Evolutionary conservation across 2,113 vertebrate genomes (phyloP), one percentile per base, ranked within the genome.

Genomic region (Pomatorhinus ruficollis): DNA sequence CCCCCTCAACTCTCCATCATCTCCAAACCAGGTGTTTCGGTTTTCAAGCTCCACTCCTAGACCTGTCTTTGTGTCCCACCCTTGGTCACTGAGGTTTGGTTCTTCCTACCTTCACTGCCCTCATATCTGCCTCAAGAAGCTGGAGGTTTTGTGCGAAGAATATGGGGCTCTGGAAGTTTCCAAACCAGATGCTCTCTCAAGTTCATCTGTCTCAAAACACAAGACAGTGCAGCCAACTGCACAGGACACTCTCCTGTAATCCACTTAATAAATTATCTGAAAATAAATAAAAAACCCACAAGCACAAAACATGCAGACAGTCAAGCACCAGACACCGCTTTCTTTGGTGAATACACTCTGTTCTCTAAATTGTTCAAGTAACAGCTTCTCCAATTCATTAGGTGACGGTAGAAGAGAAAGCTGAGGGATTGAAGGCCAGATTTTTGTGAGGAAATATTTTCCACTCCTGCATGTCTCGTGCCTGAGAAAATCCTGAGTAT

Each of bases 271-370:
- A 98, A 97, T 98, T 98, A 98, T 78, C 96, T 96, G 92, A 97
- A 97, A 98, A 98, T 98, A 98, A 98, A 97, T 98, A 94, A 96
- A 97, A 97, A 90, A 60, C 91, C 77, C 88, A 96, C 85, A 97
- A 95, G 96, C 93, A 71, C 68, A 98, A 97, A 97, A 97, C 89
- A 97, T 93, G 96, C 97, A 98, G 97, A 96, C 92, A 89, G 72
- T 88, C 75, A 90, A 97, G 96, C 95, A 96, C 95, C 15, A 88
- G 95, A 96, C 94, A 97, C 45, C 16, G 5, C 94, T 95, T 95
- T 98, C 98, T 98, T 98, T 98, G 98, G 98, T 98, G 98, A 97
- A 97, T 93, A 96, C 96, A 96, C 95, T 97, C 98, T 78, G 96
- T 92, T 96, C 93, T 87, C 95, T 87, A 94, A 83, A 92, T 90